A percentile compares a stretch with the other conserved stretches of the same genome.
These are phyloP conservation scores for Caloenas nicobarica DNA, from an alignment of 2,113 vertebrate genomes.

Conservation along the genomic window DNA sequence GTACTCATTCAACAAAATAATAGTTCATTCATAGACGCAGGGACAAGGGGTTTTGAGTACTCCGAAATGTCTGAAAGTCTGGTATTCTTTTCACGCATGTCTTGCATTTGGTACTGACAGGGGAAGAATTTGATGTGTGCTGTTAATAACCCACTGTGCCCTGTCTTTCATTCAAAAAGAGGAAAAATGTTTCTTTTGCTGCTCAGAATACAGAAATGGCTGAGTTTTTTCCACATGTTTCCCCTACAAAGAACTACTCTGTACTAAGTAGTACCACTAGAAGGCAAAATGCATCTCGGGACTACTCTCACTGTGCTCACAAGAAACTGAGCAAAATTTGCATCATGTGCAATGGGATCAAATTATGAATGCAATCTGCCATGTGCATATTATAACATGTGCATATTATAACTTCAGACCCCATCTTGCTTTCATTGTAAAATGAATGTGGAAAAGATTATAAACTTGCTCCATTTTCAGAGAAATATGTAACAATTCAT, in stretches of 20 bases:
- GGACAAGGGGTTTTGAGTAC: background rate
- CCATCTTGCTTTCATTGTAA: background rate
- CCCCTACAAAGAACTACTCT: background rate
- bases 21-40: background rate
- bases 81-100: background rate
- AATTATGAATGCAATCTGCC: background rate
- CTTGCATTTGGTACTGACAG: background rate
- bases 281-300: background rate
- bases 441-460: background rate
- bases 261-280: background rate
- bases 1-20: slow-evolving; percentile 1
- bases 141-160: background rate
- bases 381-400: background rate
- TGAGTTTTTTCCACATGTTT: background rate
- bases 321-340: background rate
- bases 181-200: background rate
- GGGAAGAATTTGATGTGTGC: background rate
- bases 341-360: background rate
- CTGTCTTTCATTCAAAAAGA: background rate
- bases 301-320: background rate
- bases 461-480: background rate
- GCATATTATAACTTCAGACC: background rate
- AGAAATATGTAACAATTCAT: background rate
- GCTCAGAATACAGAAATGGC: background rate
- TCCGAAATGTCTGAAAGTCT: background rate